Evolutionary conservation across 2,888 invertebrate genomes (phyloP), one percentile per base, ranked within the genome.

Genomic region (Clivina fossor): DNA sequence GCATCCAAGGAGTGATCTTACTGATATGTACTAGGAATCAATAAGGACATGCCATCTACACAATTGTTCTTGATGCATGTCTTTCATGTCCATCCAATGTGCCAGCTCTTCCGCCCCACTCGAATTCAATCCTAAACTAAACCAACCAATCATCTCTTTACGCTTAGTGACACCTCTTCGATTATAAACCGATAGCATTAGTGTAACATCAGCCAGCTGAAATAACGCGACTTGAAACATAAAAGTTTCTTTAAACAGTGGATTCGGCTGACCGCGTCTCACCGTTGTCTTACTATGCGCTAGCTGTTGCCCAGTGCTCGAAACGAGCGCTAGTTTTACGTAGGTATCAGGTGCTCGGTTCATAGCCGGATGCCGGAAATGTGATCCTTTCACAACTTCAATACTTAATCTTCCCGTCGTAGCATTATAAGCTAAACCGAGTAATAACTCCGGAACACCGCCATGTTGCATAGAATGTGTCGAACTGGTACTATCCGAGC

Each of bases 111-210:
- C 95, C 49, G 93, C 87, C 16, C 94, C 93, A 53, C 93, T 93
- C 64, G 92, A 88, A 76, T 90, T 93, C 71, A 91, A 80, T 4
- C 96, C 96, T 56, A 96, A 76, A 58, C 93, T 90, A 77, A 96
- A 93, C 95, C 96, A 96, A 58, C 96, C 96, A 63, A 96, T 90
- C 90, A 95, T 92, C 74, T 96, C 95, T 69, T 95, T 92, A 63
- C 92, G 87, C 71, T 95, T 96, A 63, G 88, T 87, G 71, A 94
- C 91, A 64, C 93, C 88, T 61, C 92, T 87, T 71, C 93, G 90
- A 69, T 85, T 86, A 80, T 95, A 95, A 55, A 95, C 91, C 0
- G 93, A 92, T 60, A 94, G 84, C 87, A 95, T 93, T 62, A 96
- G 79, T 1, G 95, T 96, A 49, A 96, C 95, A 69, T 96, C 96